Percentiles rank a stretch among this genome's conserved stretches.
Evolutionary conservation across 2,797 vertebrate species (phyloP).

Genomic region (Pelodytes ibericus): DNA sequence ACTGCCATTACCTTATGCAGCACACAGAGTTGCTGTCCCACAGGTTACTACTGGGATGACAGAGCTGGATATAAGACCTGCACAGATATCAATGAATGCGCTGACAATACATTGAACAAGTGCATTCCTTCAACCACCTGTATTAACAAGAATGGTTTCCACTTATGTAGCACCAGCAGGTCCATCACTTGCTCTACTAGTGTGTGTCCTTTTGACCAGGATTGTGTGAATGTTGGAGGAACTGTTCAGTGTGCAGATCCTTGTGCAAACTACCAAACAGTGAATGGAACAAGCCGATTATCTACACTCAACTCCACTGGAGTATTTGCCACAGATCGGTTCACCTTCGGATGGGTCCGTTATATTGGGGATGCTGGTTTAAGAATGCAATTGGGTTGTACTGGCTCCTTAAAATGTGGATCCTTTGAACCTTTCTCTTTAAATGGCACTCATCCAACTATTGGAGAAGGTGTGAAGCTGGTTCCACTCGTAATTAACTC

Average conservation of each 20-base stretch:
- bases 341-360: slow-evolving; percentile 43
- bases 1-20: slow-evolving; percentile 28
- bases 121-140: slow-evolving; percentile 36
- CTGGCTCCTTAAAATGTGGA: slow-evolving; percentile 39
- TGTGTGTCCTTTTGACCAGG: slow-evolving; percentile 31
- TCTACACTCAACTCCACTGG: slow-evolving; percentile 31
- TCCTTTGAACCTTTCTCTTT: slow-evolving; percentile 32
- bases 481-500: slow-evolving; percentile 16
- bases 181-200: not conserved
- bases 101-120: slow-evolving; percentile 18
- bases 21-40: slow-evolving; percentile 24
- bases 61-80: slow-evolving; percentile 20
- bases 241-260: slow-evolving; percentile 24
- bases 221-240: slow-evolving; percentile 20
- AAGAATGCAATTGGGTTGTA: slow-evolving; percentile 36
- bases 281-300: slow-evolving; percentile 31
- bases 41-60: slow-evolving; percentile 42
- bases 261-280: slow-evolving; percentile 18
- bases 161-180: slow-evolving; percentile 24
- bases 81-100: slow-evolving; percentile 45
- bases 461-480: slow-evolving; percentile 28
- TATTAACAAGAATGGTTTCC: slow-evolving; percentile 28
- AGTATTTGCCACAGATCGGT: slow-evolving; percentile 36
- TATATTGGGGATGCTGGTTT: slow-evolving; percentile 31
- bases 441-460: slow-evolving; percentile 32